Base-by-base conservation (phyloP, 2,888 invertebrate genomes). In the Glaucopsyche alexis region DNA sequence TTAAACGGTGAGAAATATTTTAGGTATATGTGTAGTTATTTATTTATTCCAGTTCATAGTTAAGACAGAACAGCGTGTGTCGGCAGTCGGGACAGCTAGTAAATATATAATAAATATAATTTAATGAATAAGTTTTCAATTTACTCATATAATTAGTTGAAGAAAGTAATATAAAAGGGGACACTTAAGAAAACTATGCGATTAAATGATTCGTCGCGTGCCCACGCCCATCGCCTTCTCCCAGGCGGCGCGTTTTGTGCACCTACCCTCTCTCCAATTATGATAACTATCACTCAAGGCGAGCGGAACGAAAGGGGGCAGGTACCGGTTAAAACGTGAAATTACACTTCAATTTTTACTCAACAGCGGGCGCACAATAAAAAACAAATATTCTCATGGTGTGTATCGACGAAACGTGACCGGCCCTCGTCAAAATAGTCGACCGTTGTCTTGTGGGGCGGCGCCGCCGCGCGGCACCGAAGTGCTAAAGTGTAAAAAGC, bases 371-470 rank as follows among this genome's bases (percentile, higher is more conserved):
- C 91, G 84, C 84, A 87, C 88, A 89, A 90, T 88, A 92, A 92
- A 92, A 93, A 93, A 92, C 92, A 92, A 93, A 93, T 92, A 93
- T 91, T 92, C 93, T 91, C 93, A 92, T 92, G 91, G 90, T 81
- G 86, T 84, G 89, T 90, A 92, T 92, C 92, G 92, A 91, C 87
- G 84, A 88, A 93, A 93, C 93, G 93, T 93, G 93, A 93, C 93
- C 89, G 88, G 90, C 88, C 90, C 89, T 90, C 92, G 90, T 93
- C 92, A 91, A 92, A 93, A 92, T 91, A 90, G 91, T 87, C 88
- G 87, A 85, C 29, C 84, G 90, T 89, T 88, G 90, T 91, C 89
- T 92, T 88, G 87, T 85, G 87, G 90, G 90, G 87, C 89, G 90
- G 91, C 88, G 85, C 87, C 88, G 85, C 87, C 85, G 88, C 87